These are phyloP conservation scores for Bombyx mori DNA, from an alignment of 1,140 invertebrate species.

Conservation along the genomic window ASM3026992v2 NC_085109.1:5415001-5415500, in stretches of 20 bases:
- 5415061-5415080: too few species aligned
- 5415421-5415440: too few species aligned
- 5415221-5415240: slow-evolving; percentile 39
- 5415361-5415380: background rate
- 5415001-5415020: too few species aligned
- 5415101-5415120: too few species aligned
- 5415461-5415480: slow-evolving; percentile 9
- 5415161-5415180: too few species aligned
- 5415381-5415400: slow-evolving; percentile 16
- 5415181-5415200: slow-evolving; percentile 9
- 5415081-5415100: too few species aligned
- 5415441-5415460: too few species aligned
- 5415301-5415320: slow-evolving; percentile 48
- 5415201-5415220: slow-evolving; percentile 9
- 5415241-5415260: slow-evolving; percentile 34
- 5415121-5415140: too few species aligned
- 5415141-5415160: too few species aligned
- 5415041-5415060: too few species aligned
- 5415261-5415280: slow-evolving; percentile 38
- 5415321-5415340: slow-evolving; percentile 19
- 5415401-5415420: background rate
- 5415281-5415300: slow-evolving; percentile 52
- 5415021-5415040: too few species aligned
- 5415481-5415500: slow-evolving; percentile 33
- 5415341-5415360: slow-evolving; percentile 18